Evolutionary conservation across 2,113 vertebrate species (phyloP).

Genomic region (Poeciliopsis prolifica): DNA sequence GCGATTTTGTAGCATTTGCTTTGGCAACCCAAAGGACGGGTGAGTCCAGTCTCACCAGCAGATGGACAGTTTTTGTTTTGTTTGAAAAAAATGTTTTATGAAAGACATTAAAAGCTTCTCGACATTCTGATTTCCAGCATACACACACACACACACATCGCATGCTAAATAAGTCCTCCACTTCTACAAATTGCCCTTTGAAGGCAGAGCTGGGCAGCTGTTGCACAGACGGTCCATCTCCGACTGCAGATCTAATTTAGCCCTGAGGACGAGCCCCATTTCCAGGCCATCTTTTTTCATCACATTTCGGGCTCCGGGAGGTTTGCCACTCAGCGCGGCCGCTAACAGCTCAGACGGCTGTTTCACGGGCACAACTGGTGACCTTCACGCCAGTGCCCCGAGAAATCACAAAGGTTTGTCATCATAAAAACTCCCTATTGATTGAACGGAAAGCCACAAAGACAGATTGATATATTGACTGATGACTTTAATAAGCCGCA

Average conservation of each 20-base stretch:
- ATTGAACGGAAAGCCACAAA: not conserved
- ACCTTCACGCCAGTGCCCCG: constrained; percentile 4
- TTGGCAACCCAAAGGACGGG: constrained; percentile 7
- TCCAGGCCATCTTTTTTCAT: not conserved
- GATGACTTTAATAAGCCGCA: not conserved
- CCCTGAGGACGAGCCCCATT: not conserved
- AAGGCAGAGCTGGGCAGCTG: constrained; percentile 8
- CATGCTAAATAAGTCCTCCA: constrained; percentile 30
- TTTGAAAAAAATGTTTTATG: constrained; percentile 34
- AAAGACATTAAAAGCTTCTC: constrained; percentile 45
- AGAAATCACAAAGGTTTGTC: not conserved
- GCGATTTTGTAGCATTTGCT: constrained; percentile 8
- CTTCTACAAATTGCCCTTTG: constrained; percentile 23
- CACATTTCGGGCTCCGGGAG: not conserved
- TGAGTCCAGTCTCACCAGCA: constrained; percentile 35
- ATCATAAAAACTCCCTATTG: not conserved
- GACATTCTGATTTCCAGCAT: constrained; percentile 38
- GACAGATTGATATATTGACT: not conserved
- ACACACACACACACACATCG: constrained; percentile 12
- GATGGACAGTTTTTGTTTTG: constrained; percentile 18
- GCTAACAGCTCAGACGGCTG: not conserved
- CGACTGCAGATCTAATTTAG: constrained; percentile 37
- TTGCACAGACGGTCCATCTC: constrained; percentile 18
- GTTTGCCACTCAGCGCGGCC: not conserved
- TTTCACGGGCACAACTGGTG: not conserved